Base-by-base conservation (phyloP, 2,113 vertebrate genomes). In the Thermophis baileyi region DNA sequence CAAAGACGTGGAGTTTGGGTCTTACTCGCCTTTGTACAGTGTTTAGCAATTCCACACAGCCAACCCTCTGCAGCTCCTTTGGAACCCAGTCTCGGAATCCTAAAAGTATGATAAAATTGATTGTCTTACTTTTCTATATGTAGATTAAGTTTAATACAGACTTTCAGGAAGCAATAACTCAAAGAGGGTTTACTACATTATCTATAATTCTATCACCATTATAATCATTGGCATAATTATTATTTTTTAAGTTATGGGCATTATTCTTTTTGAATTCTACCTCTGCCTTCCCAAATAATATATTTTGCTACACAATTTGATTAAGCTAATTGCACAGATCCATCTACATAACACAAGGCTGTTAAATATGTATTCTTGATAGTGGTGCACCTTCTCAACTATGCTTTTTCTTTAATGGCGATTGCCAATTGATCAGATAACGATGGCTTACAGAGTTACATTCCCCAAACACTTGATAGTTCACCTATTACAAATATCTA, bases 31-130 rank as follows among this genome's bases (percentile, higher is more conserved):
- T 98, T 97, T 99, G 99, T 86, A 99, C 99, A 0, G 99, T 99
- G 98, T 99, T 99, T 95, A 99, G 96, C 96, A 99, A 98, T 96
- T 99, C 99, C 96, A 99, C 99, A 22, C 99, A 99, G 93, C 99
- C 99, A 91, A 99, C 99, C 95, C 99, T 98, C 96, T 99, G 99
- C 89, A 99, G 98, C 97, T 99, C 99, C 96, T 99, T 99, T 3
- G 99, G 99, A 95, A 99, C 99, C 99, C 99, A 99, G 97, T 99
- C 99, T 97, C 99, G 97, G 96, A 99, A 99, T 94, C 99, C 99
- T 99, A 95, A 94, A 87, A 94, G 92, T 74, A 97, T 94, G 97
- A 97, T 18, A 95, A 91, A 97, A 97, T 97, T 95, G 94, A 96
- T 96, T 88, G 89, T 85, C 22, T 95, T 95, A 95, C 96, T 97